Conservation (phyloP, 2,888 invertebrate species). For the Aspidiotus rigidus region DNA sequence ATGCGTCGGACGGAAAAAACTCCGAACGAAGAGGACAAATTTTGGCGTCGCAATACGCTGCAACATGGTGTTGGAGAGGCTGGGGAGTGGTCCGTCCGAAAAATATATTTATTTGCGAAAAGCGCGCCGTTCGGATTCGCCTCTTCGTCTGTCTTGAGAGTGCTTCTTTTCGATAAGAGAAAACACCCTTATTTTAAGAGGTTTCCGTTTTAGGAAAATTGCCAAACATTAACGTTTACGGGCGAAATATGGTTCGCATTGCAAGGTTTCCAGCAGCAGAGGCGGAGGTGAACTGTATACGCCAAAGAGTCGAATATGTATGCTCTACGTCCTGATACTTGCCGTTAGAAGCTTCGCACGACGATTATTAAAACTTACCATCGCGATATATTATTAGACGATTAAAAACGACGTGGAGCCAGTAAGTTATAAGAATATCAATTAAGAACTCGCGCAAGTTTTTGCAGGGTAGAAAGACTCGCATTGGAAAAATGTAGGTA, state of each 20-base stretch:
- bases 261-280: slow-evolving; percentile 4
- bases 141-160: slow-evolving; percentile 29
- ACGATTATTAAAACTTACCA: too few species aligned
- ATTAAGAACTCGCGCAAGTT: too few species aligned
- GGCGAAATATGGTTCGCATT: slow-evolving; percentile 23
- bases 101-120: slow-evolving; percentile 30
- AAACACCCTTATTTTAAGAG: slow-evolving; percentile 32
- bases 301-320: background rate
- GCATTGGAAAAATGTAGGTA: too few species aligned
- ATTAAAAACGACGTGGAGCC: too few species aligned
- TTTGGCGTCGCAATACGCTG: background rate
- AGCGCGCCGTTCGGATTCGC: slow-evolving; percentile 29
- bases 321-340: too few species aligned
- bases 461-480: too few species aligned
- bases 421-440: too few species aligned
- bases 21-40: background rate
- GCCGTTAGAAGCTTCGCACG: too few species aligned
- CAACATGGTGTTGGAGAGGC: background rate
- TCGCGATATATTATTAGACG: too few species aligned
- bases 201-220: slow-evolving; percentile 32
- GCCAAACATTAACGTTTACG: slow-evolving; percentile 32
- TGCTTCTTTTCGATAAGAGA: slow-evolving; percentile 33
- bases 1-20: background rate
- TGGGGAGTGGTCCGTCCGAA: slow-evolving; percentile 18
- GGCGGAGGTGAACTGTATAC: slow-evolving; percentile 9